Conservation (phyloP, 2,797 vertebrate genomes). For the Enteromius treurensis region DNA sequence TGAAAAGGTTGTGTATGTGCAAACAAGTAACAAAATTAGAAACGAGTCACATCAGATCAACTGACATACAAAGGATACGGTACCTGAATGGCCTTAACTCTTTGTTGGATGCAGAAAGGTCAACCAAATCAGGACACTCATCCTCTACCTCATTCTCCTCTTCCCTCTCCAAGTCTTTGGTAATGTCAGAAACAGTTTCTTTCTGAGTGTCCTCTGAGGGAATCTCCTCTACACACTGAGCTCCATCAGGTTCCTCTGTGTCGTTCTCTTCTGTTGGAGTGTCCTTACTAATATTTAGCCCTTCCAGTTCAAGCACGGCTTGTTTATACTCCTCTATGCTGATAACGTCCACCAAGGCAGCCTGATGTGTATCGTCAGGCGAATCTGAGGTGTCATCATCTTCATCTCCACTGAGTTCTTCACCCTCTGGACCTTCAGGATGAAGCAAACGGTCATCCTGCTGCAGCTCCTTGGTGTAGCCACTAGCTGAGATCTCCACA, state of each 20-base stretch:
- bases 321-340: slow-evolving; percentile 78
- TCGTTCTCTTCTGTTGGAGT: slow-evolving; percentile 29
- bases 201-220: not conserved
- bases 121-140: slow-evolving; percentile 75
- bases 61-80: not conserved
- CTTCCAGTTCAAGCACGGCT: slow-evolving; percentile 81
- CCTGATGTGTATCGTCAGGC: slow-evolving; percentile 51
- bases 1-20: not conserved
- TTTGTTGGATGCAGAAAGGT: slow-evolving; percentile 76
- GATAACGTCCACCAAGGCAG: slow-evolving; percentile 56
- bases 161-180: slow-evolving; percentile 9
- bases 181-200: slow-evolving; percentile 18
- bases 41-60: not conserved
- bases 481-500: slow-evolving; percentile 90
- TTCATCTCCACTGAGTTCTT: slow-evolving; percentile 61
- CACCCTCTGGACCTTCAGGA: slow-evolving; percentile 77
- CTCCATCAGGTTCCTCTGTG: slow-evolving; percentile 38
- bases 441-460: slow-evolving; percentile 82
- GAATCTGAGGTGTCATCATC: slow-evolving; percentile 49
- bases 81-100: slow-evolving; percentile 84
- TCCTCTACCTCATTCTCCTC: slow-evolving; percentile 66
- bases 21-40: not conserved
- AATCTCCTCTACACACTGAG: slow-evolving; percentile 14
- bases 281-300: slow-evolving; percentile 65
- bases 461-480: slow-evolving; percentile 89